Evolutionary conservation across 2,797 vertebrate genomes (phyloP), one percentile per base, ranked within the genome.

Genomic region (Uromys caudimaculatus): DNA sequence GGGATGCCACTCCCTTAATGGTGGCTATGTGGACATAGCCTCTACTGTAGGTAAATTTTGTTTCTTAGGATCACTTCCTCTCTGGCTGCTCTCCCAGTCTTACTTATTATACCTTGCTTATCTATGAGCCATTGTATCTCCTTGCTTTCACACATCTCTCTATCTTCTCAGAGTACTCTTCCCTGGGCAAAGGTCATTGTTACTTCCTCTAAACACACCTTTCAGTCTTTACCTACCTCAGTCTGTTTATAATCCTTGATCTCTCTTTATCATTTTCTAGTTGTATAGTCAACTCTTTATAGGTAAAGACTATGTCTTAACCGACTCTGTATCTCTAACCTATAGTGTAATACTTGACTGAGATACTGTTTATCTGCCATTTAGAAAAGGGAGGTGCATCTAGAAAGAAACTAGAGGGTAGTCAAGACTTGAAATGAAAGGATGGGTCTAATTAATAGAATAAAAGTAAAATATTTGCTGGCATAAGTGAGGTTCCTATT

Each of bases 401-500:
- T 23, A 54, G 7, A 76, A 75, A 82, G 78, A 44, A 87, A 87
- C 27, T 62, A 32, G 2, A 87, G 67, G 50, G 27, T 67, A 41
- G 56, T 79, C 17, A 87, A 88, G 54, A 21, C 54, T 94, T 77
- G 73, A 62, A 83, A 77, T 71, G 60, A 71, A 44, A 93, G 62
- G 16, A 71, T 14, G 13, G 29, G 23, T 77, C 32, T 81, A 27
- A 58, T 83, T 32, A 73, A 97, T 64, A 94, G 91, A 96, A 44
- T 58, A 96, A 92, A 69, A 58, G 17, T 12, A 35, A 94, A 95
- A 58, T 91, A 38, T 69, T 91, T 94, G 54, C n/a, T 97, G 44
- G 17, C 27, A 67, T 50, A 92, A 88, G 71, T 58, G 41, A 41
- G 24, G 38, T 93, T 92, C 84, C 76, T 87, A 41, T 87, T 91